These are phyloP conservation scores for Chironomus tepperi DNA, from an alignment of 1,140 invertebrate genomes.

Conservation along the genomic window DNA sequence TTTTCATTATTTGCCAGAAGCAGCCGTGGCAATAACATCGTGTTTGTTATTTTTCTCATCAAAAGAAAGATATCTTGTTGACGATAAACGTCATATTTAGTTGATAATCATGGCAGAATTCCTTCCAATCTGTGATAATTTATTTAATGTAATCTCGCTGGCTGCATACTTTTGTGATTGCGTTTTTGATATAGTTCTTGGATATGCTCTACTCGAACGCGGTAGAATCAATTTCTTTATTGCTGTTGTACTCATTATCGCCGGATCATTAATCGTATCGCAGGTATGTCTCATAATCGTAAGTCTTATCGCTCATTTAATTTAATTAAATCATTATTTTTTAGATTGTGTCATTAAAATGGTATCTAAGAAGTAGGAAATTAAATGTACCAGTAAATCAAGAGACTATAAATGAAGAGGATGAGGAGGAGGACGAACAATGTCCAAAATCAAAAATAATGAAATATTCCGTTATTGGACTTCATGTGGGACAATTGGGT, in stretches of 20 bases:
- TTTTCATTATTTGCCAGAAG: background rate
- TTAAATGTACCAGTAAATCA: background rate
- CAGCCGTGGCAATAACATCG: background rate
- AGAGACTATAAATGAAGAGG: constrained; percentile 8
- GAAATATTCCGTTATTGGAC: constrained; percentile 47
- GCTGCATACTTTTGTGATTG: constrained; percentile 88
- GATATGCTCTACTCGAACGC: constrained; percentile 66
- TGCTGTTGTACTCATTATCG: constrained; percentile 56
- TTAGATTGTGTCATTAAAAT: constrained; percentile 46
- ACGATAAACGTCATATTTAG: background rate
- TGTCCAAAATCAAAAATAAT: constrained; percentile 25
- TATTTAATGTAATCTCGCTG: constrained; percentile 84
- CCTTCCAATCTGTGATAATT: constrained; percentile 75
- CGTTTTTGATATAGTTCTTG: constrained; percentile 77
- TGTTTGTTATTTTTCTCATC: background rate
- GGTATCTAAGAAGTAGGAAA: constrained; percentile 39
- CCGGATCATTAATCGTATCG: constrained; percentile 60
- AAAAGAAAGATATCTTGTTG: background rate
- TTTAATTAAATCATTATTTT: constrained; percentile 24
- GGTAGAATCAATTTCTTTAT: constrained; percentile 50
- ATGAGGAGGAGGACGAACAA: background rate
- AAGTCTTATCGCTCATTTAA: too few species aligned
- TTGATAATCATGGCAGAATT: constrained; percentile 49
- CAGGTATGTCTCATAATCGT: too few species aligned
- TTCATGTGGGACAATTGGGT: constrained; percentile 71